Conservation (phyloP, 2,888 invertebrate species). For the Galerucella pusilla region DNA sequence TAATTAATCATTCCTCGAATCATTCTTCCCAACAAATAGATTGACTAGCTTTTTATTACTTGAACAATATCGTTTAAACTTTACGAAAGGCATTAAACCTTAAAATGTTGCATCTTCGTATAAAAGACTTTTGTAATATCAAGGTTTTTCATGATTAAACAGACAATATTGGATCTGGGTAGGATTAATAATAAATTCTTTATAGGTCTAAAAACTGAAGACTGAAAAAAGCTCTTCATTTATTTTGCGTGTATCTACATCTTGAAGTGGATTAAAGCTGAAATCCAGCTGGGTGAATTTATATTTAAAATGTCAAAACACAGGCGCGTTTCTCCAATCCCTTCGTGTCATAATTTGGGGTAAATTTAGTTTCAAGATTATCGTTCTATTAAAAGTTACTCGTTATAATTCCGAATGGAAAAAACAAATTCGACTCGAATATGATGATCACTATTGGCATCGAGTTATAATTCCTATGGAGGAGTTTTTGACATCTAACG, state of each 20-base stretch:
- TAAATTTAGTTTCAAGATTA: conserved; percentile 50
- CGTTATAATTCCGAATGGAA: conserved; percentile 43
- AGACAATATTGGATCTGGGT: background rate
- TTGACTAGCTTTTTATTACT: too few relatives aligned
- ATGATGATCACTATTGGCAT: conserved; percentile 43
- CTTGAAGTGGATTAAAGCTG: conserved; percentile 35
- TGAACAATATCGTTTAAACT: too few relatives aligned
- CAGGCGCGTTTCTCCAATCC: conserved; percentile 21
- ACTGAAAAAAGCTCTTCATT: conserved; percentile 5
- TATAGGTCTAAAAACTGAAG: background rate
- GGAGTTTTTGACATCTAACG: conserved; percentile 41
- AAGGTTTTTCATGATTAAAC: background rate
- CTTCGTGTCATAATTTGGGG: conserved; percentile 34
- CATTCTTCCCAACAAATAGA: too few relatives aligned
- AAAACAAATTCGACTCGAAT: conserved; percentile 33
- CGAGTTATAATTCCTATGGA: conserved; percentile 44
- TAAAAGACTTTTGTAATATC: background rate
- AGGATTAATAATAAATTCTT: conserved; percentile 1
- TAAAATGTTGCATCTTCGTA: background rate
- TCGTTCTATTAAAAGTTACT: conserved; percentile 50
- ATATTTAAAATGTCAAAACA: conserved; percentile 43
- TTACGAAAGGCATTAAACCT: background rate
- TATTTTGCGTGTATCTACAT: conserved; percentile 26
- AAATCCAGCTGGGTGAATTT: conserved; percentile 42
- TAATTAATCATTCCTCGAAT: too few relatives aligned